A percentile compares a stretch with the other conserved stretches of the same genome.
These are phyloP conservation scores for Acronicta psi DNA, from an alignment of 2,888 invertebrate genomes.

Conservation along the genomic window DNA sequence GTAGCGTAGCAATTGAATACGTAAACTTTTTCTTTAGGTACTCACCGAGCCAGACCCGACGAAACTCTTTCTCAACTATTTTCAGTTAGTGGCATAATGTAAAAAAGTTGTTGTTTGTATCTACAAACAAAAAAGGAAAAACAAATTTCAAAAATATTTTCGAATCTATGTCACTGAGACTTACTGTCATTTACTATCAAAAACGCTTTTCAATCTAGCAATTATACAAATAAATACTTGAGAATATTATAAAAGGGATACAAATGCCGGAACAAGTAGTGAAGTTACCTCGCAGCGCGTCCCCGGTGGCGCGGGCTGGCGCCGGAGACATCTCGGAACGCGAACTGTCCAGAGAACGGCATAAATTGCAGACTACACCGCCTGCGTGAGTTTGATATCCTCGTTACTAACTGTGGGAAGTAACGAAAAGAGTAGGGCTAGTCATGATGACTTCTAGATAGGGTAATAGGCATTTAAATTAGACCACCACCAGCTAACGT, in stretches of 20 bases:
- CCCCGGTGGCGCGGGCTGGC: conserved; percentile 77
- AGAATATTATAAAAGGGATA: conserved; percentile 13
- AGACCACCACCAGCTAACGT: no score
- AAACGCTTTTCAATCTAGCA: conserved; percentile 28
- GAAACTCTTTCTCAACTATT: not conserved
- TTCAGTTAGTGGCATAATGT: not conserved
- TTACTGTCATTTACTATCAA: conserved; percentile 39
- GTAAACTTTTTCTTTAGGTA: no score
- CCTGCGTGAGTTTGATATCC: conserved; percentile 69
- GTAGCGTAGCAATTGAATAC: no score
- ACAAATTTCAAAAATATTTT: conserved; percentile 40
- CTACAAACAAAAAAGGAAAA: conserved; percentile 19
- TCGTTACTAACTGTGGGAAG: not conserved
- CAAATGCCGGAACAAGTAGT: conserved; percentile 73
- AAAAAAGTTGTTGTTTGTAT: no score
- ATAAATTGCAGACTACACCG: conserved; percentile 76
- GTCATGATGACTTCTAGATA: no score
- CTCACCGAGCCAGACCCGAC: not conserved
- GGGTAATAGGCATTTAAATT: no score
- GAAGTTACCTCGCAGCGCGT: conserved; percentile 74
- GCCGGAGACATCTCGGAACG: conserved; percentile 83
- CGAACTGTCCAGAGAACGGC: conserved; percentile 76
- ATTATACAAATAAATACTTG: conserved; percentile 7
- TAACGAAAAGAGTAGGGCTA: no score
- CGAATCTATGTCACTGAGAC: conserved; percentile 51